phyloP scores from a whole-genome alignment of 2,113 vertebrate genomes.

The Passer montanus region DNA sequence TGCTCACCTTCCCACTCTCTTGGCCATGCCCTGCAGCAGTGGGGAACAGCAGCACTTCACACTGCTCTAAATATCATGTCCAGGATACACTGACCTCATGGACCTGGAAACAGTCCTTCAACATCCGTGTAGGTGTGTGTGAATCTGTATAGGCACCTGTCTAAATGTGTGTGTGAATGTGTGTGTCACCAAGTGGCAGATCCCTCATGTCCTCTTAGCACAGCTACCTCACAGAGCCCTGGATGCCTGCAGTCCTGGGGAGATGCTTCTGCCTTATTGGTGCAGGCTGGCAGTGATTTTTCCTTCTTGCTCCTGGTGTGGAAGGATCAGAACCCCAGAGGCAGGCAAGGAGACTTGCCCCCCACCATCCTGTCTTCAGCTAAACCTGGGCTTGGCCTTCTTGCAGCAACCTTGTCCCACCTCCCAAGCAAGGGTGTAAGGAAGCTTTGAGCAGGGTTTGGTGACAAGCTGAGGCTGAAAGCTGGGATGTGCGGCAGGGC shows the following conservation, averaged over 20 bases:
- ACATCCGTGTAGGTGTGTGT: background rate
- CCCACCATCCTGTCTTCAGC: background rate
- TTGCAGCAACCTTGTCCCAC: background rate
- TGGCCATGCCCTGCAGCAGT: background rate
- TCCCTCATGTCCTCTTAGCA: background rate
- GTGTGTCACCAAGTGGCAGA: background rate
- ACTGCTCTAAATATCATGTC: background rate
- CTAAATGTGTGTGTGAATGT: background rate
- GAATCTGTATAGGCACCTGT: background rate
- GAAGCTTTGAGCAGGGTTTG: background rate
- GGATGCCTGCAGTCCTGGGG: background rate
- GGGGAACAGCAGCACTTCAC: background rate
- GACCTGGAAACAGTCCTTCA: background rate
- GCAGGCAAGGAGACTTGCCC: background rate
- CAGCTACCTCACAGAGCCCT: background rate
- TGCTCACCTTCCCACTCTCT: background rate
- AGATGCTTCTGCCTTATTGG: background rate
- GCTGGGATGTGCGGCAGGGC: background rate
- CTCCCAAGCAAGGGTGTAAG: background rate
- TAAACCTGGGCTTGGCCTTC: background rate
- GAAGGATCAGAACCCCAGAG: background rate
- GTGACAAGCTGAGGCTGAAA: background rate
- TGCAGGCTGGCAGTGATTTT: background rate
- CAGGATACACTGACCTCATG: background rate
- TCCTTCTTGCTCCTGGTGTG: background rate